Base-by-base conservation (phyloP, 2,113 vertebrate genomes). In the Ellobius talpinus region DNA sequence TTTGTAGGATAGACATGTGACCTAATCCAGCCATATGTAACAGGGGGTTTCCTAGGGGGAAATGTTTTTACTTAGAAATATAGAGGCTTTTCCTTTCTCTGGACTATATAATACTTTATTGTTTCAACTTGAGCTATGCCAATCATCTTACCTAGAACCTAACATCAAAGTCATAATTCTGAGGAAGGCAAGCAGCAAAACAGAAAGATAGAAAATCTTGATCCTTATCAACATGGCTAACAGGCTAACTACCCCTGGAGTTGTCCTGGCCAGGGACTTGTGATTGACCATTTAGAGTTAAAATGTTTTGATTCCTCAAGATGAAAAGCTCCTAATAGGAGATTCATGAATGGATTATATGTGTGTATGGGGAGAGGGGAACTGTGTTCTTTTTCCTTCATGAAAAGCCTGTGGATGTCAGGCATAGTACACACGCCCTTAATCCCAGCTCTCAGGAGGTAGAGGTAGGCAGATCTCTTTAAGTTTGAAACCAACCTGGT, bases 291-390 rank as follows among this genome's bases (percentile, higher is more conserved):
- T 81, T 95, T 93, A 26, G 55, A 52, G 17, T 47, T 47, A 89
- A 89, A 12, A 12, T 78, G 93, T 93, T 96, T 52, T 86, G 26
- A 90, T 96, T 85, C 26, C 85, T 85, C n/a, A n/a, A 63, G n/a
- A 63, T 63, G 55, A 63, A 84, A 84, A 61, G 24, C 58, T 84
- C 61, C 61, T 86, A 85, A 52, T 2, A 79, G 91, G 50, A 79
- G 73, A 29, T 65, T 50, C 86, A 76, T 95, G 92, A 92, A 84
- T 87, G 21, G 39, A 87, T 94, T 86, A 42, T 66, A 90, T 29
- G 61, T 63, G 39, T 85, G 81, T 45, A 33, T 85, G 39, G 58
- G 58, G 26, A 26, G 55, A 21, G 21, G n/a, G 58, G 39, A 65
- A 39, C 81, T 65, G 24, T 42, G 58, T 84, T 3, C 68, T 68